Evolutionary conservation across 1,140 invertebrate species (phyloP).

Genomic region (Listronotus oregonensis): DNA sequence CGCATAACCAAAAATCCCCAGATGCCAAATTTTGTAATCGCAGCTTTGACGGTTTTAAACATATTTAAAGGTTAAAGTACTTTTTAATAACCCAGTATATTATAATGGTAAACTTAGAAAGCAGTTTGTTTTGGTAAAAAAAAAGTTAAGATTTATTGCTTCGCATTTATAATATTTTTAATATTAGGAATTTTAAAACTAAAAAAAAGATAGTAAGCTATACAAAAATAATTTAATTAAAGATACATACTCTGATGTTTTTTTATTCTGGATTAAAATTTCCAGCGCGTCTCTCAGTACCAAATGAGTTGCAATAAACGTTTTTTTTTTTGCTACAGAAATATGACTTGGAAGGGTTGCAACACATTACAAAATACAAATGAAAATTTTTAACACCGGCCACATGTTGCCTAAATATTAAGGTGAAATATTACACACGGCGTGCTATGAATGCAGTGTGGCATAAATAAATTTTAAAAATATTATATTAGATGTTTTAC

Average conservation of each 20-base stretch:
- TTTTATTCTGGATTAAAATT: slow-evolving; percentile 20
- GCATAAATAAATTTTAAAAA: slow-evolving; percentile 14
- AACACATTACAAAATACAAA: slow-evolving; percentile 35
- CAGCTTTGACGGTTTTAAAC: too few species aligned
- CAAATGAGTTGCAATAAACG: slow-evolving; percentile 26
- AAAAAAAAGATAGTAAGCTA: too few species aligned
- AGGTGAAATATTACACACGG: slow-evolving; percentile 28
- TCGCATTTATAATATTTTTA: too few species aligned
- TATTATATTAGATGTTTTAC: slow-evolving; percentile 4
- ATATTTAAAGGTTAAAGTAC: too few species aligned
- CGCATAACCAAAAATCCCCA: too few species aligned
- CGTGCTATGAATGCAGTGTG: slow-evolving; percentile 1
- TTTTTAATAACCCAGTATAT: too few species aligned
- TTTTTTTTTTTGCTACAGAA: slow-evolving; percentile 26
- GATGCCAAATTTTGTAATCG: too few species aligned
- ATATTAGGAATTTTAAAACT: too few species aligned
- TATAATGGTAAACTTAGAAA: too few species aligned
- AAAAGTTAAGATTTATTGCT: too few species aligned
- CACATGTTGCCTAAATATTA: slow-evolving; percentile 28
- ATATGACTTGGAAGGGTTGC: slow-evolving; percentile 22
- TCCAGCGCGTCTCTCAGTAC: slow-evolving; percentile 13
- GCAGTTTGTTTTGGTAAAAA: too few species aligned
- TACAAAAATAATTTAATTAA: too few species aligned
- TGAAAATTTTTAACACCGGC: slow-evolving; percentile 33
- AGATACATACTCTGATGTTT: not conserved